These are phyloP conservation scores for Antedon bifida DNA, from an alignment of 35 echinoderm and acorn worm genomes.

Conservation along the genomic window DNA sequence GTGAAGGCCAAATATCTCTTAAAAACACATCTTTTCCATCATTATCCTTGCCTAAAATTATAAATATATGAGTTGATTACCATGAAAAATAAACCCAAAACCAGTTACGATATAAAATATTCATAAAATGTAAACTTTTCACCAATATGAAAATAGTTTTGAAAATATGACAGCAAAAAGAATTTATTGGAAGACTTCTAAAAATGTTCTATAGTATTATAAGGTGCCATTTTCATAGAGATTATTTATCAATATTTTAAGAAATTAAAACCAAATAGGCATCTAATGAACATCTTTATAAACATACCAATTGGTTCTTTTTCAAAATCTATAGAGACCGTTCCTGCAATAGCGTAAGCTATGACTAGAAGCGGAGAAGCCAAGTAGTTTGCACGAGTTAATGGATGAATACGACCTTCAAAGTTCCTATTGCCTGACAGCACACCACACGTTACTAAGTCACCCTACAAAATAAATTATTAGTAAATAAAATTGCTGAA, in stretches of 20 bases:
- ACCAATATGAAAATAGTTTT: too few species aligned
- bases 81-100: too few species aligned
- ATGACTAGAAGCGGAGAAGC: slow-evolving; percentile 91
- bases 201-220: too few species aligned
- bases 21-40: slow-evolving; percentile 90
- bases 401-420: slow-evolving; percentile 94
- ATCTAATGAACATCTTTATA: too few species aligned
- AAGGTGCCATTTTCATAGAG: too few species aligned
- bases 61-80: background rate
- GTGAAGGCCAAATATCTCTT: slow-evolving; percentile 79
- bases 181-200: too few species aligned
- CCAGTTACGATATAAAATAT: too few species aligned
- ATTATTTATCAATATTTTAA: too few species aligned
- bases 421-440: slow-evolving; percentile 95
- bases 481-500: too few species aligned
- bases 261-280: too few species aligned
- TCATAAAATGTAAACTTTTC: too few species aligned
- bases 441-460: slow-evolving; percentile 89
- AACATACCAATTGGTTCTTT: slow-evolving; percentile 69
- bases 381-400: slow-evolving; percentile 93
- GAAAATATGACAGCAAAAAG: too few species aligned
- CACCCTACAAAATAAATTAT: slow-evolving; percentile 48
- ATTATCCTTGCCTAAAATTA: slow-evolving; percentile 33
- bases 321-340: slow-evolving; percentile 91
- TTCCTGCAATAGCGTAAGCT: slow-evolving; percentile 90